phyloP scores from a whole-genome alignment of 2,113 vertebrate genomes.

The Columbina picui region DNA sequence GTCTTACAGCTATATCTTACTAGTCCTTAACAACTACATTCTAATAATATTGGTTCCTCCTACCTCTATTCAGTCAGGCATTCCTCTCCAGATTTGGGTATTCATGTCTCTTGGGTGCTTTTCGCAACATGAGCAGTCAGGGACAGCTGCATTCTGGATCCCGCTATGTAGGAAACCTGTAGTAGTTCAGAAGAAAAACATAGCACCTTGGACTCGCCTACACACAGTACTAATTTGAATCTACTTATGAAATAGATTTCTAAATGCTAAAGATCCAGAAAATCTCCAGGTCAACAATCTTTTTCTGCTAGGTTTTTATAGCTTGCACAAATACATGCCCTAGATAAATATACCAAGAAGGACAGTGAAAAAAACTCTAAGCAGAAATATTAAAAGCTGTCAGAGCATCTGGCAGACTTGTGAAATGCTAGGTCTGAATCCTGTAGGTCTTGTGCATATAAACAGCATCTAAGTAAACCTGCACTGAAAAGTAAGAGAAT shows the following conservation, averaged over 20 bases:
- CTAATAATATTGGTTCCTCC: neutral
- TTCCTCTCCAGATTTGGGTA: neutral
- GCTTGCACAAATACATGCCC: neutral
- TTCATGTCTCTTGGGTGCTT: neutral
- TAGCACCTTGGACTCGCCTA: neutral
- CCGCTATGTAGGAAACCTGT: neutral
- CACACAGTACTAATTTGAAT: neutral
- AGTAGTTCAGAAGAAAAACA: neutral
- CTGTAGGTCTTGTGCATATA: neutral
- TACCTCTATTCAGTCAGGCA: neutral
- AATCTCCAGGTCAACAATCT: neutral
- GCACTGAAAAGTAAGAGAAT: neutral
- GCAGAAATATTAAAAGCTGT: neutral
- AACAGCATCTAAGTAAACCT: neutral
- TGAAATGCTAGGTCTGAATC: constrained; percentile 4
- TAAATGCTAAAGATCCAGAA: neutral
- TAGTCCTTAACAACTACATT: neutral
- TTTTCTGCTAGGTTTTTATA: neutral
- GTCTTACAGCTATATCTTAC: neutral
- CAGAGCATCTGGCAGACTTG: neutral
- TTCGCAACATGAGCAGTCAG: neutral
- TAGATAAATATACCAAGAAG: neutral
- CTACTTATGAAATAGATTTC: neutral
- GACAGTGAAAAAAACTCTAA: neutral
- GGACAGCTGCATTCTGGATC: neutral